Conservation (phyloP, 2,797 vertebrate species). For the Protosalanx chinensis region DNA sequence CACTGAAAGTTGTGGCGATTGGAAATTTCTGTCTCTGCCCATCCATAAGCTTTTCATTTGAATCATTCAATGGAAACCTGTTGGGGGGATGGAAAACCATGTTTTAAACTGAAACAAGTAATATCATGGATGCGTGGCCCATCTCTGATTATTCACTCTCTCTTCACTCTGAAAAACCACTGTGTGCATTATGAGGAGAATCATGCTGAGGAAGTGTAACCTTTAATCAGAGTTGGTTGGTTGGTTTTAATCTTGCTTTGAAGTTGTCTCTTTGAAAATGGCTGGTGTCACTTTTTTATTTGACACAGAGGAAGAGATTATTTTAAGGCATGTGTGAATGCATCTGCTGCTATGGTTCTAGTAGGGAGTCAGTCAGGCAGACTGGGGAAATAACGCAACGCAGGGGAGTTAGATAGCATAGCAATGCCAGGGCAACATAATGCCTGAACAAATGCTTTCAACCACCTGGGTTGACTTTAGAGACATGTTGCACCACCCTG, state of each 20-base stretch:
- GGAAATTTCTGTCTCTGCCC: conserved; percentile 45
- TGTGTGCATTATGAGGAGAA: conserved; percentile 55
- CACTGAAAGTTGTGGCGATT: conserved; percentile 35
- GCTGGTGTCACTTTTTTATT: not conserved
- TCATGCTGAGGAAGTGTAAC: conserved; percentile 61
- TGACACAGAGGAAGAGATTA: not conserved
- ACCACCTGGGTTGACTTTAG: not conserved
- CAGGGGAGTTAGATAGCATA: not conserved
- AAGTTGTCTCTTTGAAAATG: conserved; percentile 43
- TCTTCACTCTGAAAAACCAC: conserved; percentile 44
- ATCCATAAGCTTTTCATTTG: conserved; percentile 1
- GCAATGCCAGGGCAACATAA: not conserved
- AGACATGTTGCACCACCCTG: conserved; percentile 9
- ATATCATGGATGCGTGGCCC: conserved; percentile 12
- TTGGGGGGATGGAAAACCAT: conserved; percentile 9
- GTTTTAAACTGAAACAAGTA: not conserved
- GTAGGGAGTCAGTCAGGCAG: not conserved
- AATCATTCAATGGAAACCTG: not conserved
- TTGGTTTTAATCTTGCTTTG: conserved; percentile 66
- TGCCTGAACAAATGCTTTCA: not conserved
- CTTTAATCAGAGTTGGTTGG: conserved; percentile 67
- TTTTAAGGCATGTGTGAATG: conserved; percentile 1
- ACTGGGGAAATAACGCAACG: not conserved
- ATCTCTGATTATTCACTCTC: conserved; percentile 32
- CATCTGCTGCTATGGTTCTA: not conserved